phyloP scores from a whole-genome alignment of 2,113 vertebrate genomes.

The Ondatra zibethicus region DNA sequence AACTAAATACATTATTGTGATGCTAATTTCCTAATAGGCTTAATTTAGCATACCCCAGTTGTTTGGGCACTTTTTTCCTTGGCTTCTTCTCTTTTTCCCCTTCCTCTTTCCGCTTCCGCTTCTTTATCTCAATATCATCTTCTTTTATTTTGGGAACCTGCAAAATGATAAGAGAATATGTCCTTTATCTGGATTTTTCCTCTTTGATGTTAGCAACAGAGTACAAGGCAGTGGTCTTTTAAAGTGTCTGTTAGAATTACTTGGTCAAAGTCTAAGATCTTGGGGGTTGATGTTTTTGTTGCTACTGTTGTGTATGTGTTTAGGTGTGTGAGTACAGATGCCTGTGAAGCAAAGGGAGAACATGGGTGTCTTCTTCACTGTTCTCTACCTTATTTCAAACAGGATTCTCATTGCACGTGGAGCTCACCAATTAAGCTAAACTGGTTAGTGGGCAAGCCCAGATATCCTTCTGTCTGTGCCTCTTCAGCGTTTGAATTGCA shows the following conservation, averaged over 20 bases:
- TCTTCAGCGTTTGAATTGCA: background rate
- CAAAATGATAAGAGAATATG: constrained; percentile 7
- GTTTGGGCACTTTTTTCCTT: constrained; percentile 94
- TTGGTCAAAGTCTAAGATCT: background rate
- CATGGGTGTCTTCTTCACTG: background rate
- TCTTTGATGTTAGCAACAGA: background rate
- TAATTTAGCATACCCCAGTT: constrained; percentile 89
- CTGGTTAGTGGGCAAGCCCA: background rate
- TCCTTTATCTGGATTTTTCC: background rate
- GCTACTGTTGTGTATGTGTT: background rate
- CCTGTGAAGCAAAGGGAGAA: background rate
- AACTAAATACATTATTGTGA: background rate
- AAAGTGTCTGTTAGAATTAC: background rate
- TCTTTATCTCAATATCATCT: constrained; percentile 94
- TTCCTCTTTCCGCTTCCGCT: constrained; percentile 95
- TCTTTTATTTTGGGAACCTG: constrained; percentile 93
- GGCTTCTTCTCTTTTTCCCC: constrained; percentile 95
- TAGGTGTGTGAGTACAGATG: background rate
- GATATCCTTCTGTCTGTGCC: background rate
- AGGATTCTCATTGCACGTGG: background rate
- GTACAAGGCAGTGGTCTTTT: background rate
- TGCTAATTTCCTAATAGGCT: background rate
- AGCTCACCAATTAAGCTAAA: background rate
- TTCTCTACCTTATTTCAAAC: background rate
- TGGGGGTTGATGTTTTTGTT: background rate